These are phyloP conservation scores for Paratrypauchen microcephalus DNA, from an alignment of 2,797 vertebrate genomes.

Conservation along the genomic window DNA sequence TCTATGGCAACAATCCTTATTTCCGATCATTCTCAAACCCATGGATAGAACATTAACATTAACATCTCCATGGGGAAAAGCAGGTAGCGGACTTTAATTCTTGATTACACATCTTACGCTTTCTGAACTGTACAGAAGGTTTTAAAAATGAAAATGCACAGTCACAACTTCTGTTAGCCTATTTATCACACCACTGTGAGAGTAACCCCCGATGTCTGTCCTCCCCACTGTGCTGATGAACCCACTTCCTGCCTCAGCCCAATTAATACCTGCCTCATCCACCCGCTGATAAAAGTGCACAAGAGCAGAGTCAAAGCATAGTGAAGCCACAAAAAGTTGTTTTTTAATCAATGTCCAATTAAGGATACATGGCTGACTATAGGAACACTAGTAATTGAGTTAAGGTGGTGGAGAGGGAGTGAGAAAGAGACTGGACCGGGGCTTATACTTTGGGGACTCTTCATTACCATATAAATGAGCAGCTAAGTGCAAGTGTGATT, in stretches of 20 bases:
- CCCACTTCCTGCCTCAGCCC: conserved; percentile 39
- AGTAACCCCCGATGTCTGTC: conserved; percentile 7
- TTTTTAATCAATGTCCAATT: conserved; percentile 71
- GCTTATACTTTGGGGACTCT: conserved; percentile 45
- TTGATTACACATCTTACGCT: too few species aligned
- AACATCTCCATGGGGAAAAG: too few species aligned
- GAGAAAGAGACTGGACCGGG: conserved; percentile 23
- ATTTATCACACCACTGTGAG: not conserved
- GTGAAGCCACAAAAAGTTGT: conserved; percentile 47
- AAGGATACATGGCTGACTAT: conserved; percentile 49
- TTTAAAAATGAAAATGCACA: not conserved
- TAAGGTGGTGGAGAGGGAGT: conserved; percentile 39
- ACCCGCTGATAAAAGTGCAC: conserved; percentile 52
- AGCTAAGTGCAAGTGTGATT: conserved; percentile 48
- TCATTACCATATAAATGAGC: conserved; percentile 76
- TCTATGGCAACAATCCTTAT: too few species aligned
- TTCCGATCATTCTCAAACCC: too few species aligned
- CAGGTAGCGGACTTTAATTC: too few species aligned
- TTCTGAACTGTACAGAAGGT: not conserved
- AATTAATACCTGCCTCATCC: conserved; percentile 48
- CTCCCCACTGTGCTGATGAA: conserved; percentile 31
- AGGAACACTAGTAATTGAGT: conserved; percentile 52
- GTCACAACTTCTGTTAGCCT: conserved; percentile 1
- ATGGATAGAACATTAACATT: too few species aligned
- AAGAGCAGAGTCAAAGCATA: conserved; percentile 44